Percentiles rank a stretch among this genome's conserved stretches.
Conservation (phyloP, 2,113 vertebrate genomes). For the Xiphophorus couchianus region DNA sequence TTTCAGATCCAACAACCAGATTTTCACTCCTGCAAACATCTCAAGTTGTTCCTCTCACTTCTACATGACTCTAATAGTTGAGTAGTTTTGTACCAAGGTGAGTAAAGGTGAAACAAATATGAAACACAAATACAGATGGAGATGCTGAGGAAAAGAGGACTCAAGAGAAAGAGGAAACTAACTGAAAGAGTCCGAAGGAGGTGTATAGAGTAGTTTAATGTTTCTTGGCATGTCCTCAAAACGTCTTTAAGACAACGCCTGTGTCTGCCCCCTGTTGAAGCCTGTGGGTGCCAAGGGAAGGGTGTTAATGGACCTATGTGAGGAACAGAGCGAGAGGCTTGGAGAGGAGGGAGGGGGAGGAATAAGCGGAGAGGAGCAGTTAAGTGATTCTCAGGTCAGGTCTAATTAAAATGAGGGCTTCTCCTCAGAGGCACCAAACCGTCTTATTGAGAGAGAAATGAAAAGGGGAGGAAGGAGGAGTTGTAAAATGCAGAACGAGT, state of each 20-base stretch:
- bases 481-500: constrained; percentile 55
- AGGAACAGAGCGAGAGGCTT: constrained; percentile 67
- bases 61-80: neutral
- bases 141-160: constrained; percentile 25
- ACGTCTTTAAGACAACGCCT: constrained; percentile 72
- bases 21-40: neutral
- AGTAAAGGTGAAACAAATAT: constrained; percentile 9
- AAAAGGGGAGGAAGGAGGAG: constrained; percentile 62
- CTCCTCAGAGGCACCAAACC: constrained; percentile 74
- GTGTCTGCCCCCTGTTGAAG: constrained; percentile 69
- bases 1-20: neutral
- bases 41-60: constrained; percentile 12
- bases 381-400: constrained; percentile 82
- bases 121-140: constrained; percentile 17
- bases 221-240: constrained; percentile 79
- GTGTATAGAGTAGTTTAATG: constrained; percentile 73
- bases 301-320: constrained; percentile 81
- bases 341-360: constrained; percentile 55
- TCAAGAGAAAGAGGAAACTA: constrained; percentile 38
- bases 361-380: constrained; percentile 69
- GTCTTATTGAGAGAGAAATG: constrained; percentile 68
- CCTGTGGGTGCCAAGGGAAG: constrained; percentile 76
- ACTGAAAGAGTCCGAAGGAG: constrained; percentile 62
- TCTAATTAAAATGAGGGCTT: constrained; percentile 81
- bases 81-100: neutral